Evolutionary conservation across 1,140 invertebrate genomes (phyloP).

Genomic region (Bombus confusus): DNA sequence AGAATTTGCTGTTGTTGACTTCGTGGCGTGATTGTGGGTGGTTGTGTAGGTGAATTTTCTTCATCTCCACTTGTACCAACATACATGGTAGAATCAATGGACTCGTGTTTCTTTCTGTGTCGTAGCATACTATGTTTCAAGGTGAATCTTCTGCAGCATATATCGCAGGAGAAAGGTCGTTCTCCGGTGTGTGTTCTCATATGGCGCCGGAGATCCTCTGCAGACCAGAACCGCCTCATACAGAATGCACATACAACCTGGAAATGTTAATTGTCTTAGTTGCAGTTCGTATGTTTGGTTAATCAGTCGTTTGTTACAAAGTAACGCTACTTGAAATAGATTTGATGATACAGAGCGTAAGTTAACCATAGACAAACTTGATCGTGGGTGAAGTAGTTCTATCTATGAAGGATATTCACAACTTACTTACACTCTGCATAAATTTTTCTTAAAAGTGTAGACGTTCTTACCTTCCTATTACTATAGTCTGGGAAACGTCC

Average conservation of each 20-base stretch:
- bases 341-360: too few species aligned
- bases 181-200: conserved; percentile 95
- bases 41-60: conserved; percentile 75
- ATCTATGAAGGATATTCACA: too few species aligned
- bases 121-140: conserved; percentile 97
- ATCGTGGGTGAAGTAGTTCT: too few species aligned
- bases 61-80: conserved; percentile 81
- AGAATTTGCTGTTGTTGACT: conserved; percentile 68
- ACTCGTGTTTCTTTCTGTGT: conserved; percentile 92
- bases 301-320: conserved; percentile 18
- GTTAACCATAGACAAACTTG: background rate
- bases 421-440: background rate
- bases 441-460: background rate
- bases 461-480: conserved; percentile 89
- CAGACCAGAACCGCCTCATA: conserved; percentile 95
- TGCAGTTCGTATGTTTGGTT: background rate
- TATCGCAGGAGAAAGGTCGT: conserved; percentile 90
- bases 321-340: background rate
- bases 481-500: conserved; percentile 93
- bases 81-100: conserved; percentile 77
- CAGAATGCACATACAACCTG: conserved; percentile 96
- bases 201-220: conserved; percentile 95
- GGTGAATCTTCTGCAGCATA: conserved; percentile 92
- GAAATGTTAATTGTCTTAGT: conserved; percentile 18
- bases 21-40: conserved; percentile 81